Evolutionary conservation across 2,113 vertebrate species (phyloP).

Genomic region (Labeo catla): DNA sequence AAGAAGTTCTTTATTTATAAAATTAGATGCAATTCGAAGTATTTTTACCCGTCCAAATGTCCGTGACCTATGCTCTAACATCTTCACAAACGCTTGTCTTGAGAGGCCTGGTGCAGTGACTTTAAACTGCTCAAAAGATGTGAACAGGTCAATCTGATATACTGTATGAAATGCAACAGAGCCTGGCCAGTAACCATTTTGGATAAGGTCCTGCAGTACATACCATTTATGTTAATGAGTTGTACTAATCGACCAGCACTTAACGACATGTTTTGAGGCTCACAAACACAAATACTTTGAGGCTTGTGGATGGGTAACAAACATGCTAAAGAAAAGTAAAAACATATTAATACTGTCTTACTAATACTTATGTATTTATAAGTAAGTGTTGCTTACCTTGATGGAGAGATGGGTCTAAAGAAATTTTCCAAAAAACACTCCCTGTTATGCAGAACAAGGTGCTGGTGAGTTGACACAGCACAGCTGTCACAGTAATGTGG

Average conservation of each 20-base stretch:
- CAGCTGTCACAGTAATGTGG: no score
- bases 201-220: not conserved
- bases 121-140: conserved; percentile 38
- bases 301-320: not conserved
- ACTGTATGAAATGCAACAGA: not conserved
- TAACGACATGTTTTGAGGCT: no score
- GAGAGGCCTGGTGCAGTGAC: conserved; percentile 13
- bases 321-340: conserved; percentile 7
- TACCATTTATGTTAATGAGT: no score
- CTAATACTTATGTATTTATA: not conserved
- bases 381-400: conserved; percentile 5
- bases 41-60: no score
- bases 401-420: conserved; percentile 18
- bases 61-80: no score
- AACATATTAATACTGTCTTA: not conserved
- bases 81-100: conserved; percentile 23
- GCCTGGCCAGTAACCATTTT: not conserved
- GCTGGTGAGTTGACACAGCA: no score
- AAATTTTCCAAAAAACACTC: no score
- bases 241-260: no score
- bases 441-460: no score
- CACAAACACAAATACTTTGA: conserved; percentile 12
- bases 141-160: conserved; percentile 27
- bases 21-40: no score
- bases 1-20: no score